Base-by-base conservation (phyloP, 2,113 vertebrate species). In the Genyomyrus donnyi region DNA sequence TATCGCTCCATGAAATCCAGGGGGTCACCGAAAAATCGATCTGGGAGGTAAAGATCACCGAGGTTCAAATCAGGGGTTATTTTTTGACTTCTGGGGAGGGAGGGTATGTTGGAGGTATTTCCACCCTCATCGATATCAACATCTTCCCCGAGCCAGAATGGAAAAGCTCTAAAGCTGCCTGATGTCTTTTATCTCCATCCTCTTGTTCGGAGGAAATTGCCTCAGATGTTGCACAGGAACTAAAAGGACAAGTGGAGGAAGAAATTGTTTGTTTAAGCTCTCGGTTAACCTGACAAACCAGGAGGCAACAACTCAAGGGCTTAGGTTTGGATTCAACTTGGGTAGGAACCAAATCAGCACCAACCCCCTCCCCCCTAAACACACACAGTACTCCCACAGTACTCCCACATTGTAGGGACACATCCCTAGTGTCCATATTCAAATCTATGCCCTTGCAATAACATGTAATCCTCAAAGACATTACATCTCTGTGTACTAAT, bases 121-220 rank as follows among this genome's bases (percentile, higher is more conserved):
- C 77, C 91, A 93, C 93, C 94, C 83, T 87, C 91, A 94, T 95
- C 93, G 92, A 94, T 94, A 93, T 91, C 89, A 93, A 91, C 89
- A 90, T 90, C 88, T 90, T 88, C 83, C 42, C 80, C 13, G 5
- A 19, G 80, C n/a, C 89, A 85, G 39, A 48, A 88, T 89, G 88
- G 86, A 89, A 91, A 91, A 92, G 85, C 92, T 92, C 91, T 91
- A 91, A 91, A 90, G 87, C 87, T 88, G 80, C 15, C 50, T 46
- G 89, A 88, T 52, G 70, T 87, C 70, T 88, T 62, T 74, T 88
- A 87, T 92, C 58, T 85, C 85, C 48, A 77, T 85, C 48, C 88
- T 19, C 52, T 42, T 1, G 1, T 66, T 24, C 39, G 8, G 52
- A 39, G 35, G 52, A 53, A 89, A 85, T 45, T n/a, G n/a, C 77